phyloP scores from a whole-genome alignment of 2,888 invertebrate species.

The Aspidiotus destructor region DNA sequence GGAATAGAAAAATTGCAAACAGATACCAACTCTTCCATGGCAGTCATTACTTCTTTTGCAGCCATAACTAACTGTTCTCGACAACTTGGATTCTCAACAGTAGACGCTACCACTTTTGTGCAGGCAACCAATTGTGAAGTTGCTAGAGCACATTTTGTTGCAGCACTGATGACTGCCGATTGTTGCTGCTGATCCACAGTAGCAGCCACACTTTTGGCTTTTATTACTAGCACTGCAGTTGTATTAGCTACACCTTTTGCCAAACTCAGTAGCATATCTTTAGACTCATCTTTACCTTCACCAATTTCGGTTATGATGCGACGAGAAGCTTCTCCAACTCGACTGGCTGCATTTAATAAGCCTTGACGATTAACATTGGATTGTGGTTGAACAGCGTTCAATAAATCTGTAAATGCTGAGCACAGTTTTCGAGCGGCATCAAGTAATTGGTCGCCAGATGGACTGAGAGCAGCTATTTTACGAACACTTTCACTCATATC shows the following conservation, averaged over 20 bases:
- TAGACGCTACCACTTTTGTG: slow-evolving; percentile 84
- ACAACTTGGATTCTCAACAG: slow-evolving; percentile 67
- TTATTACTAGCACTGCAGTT: slow-evolving; percentile 88
- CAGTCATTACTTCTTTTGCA: slow-evolving; percentile 81
- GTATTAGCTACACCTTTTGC: slow-evolving; percentile 98
- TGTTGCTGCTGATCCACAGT: slow-evolving; percentile 73
- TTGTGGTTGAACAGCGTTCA: slow-evolving; percentile 73
- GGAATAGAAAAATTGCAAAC: slow-evolving; percentile 65
- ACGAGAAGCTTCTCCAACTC: slow-evolving; percentile 93
- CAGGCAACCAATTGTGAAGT: slow-evolving; percentile 97
- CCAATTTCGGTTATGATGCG: slow-evolving; percentile 87
- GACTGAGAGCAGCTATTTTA: slow-evolving; percentile 90
- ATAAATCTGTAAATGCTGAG: slow-evolving; percentile 84
- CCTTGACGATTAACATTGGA: slow-evolving; percentile 55
- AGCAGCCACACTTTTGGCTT: slow-evolving; percentile 92
- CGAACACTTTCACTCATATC: slow-evolving; percentile 92
- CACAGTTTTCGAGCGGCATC: slow-evolving; percentile 89
- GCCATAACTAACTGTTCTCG: slow-evolving; percentile 88
- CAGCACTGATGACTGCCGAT: slow-evolving; percentile 85
- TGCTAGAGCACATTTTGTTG: slow-evolving; percentile 89
- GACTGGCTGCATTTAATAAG: slow-evolving; percentile 86
- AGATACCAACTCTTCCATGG: slow-evolving; percentile 79
- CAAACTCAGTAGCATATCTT: slow-evolving; percentile 81
- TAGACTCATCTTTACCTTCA: slow-evolving; percentile 71
- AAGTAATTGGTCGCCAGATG: slow-evolving; percentile 74